These are phyloP conservation scores for Oryzias javanicus DNA, from an alignment of 2,113 vertebrate genomes.

Conservation along the genomic window DNA sequence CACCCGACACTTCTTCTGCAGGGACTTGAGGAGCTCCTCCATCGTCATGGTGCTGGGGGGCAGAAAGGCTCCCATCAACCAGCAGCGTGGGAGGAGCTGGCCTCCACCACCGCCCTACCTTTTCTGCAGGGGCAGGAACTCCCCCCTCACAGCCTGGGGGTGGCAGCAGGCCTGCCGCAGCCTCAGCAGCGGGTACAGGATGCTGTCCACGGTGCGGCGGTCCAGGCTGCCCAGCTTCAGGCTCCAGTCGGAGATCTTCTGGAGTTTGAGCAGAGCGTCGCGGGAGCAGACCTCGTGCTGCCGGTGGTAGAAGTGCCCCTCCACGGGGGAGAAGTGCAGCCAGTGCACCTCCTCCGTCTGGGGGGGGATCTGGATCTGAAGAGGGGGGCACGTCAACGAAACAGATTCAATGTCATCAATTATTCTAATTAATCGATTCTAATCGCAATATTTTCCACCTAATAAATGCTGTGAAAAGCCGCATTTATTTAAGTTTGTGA, in stretches of 20 bases:
- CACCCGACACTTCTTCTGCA: slow-evolving; percentile 97
- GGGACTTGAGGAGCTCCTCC: slow-evolving; percentile 93
- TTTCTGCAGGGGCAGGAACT: slow-evolving; percentile 97
- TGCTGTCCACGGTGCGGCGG: slow-evolving; percentile 90
- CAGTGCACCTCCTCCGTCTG: slow-evolving; percentile 96
- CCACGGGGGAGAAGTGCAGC: slow-evolving; percentile 95
- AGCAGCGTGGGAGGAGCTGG: slow-evolving; percentile 27
- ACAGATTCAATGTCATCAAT: no score
- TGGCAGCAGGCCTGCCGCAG: slow-evolving; percentile 98
- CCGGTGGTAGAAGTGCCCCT: slow-evolving; percentile 97
- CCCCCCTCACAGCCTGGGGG: slow-evolving; percentile 95
- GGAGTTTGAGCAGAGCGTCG: slow-evolving; percentile 90
- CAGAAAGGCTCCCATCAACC: slow-evolving; percentile 21
- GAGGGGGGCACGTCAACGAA: background rate
- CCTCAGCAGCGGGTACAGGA: slow-evolving; percentile 89
- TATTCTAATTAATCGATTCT: no score
- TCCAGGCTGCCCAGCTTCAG: slow-evolving; percentile 93
- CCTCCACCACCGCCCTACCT: slow-evolving; percentile 74
- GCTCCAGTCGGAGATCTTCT: slow-evolving; percentile 96
- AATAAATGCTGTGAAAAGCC: no score
- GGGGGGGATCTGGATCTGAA: slow-evolving; percentile 94
- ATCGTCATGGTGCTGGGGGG: slow-evolving; percentile 94
- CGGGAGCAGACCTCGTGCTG: slow-evolving; percentile 98
- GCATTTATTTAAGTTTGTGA: no score
- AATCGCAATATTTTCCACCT: no score